phyloP scores from a whole-genome alignment of 2,113 vertebrate genomes.

The Calidris pygmaea region DNA sequence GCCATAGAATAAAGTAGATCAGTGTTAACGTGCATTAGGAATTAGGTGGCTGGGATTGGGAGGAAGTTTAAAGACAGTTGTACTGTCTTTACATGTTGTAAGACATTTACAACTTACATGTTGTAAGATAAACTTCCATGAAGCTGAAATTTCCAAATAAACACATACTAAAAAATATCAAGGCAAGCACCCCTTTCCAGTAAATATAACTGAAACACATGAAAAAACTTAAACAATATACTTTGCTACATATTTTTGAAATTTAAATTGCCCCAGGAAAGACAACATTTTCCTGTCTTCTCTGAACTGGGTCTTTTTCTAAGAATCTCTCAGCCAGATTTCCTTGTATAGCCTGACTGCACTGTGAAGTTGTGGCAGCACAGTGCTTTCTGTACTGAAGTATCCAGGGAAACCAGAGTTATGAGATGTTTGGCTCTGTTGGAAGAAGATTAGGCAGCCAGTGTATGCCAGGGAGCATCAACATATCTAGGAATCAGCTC shows the following conservation, averaged over 20 bases:
- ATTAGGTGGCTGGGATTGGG: neutral
- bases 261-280: neutral
- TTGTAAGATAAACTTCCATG: neutral
- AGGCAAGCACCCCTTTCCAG: neutral
- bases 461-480: neutral
- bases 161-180: neutral
- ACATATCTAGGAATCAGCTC: neutral
- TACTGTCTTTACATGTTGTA: too few species aligned
- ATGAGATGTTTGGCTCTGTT: neutral
- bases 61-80: neutral
- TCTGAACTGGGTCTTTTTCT: neutral
- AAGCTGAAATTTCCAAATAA: neutral
- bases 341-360: neutral
- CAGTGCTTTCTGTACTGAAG: neutral
- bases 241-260: neutral
- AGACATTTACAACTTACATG: too few species aligned
- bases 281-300: neutral
- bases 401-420: neutral
- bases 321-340: neutral
- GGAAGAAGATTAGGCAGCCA: neutral
- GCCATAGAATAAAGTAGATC: neutral
- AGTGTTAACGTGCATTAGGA: neutral
- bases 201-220: neutral
- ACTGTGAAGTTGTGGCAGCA: neutral
- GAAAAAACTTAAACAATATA: neutral